Base-by-base conservation (phyloP, 2,113 vertebrate genomes). In the Seriola quinqueradiata region DNA sequence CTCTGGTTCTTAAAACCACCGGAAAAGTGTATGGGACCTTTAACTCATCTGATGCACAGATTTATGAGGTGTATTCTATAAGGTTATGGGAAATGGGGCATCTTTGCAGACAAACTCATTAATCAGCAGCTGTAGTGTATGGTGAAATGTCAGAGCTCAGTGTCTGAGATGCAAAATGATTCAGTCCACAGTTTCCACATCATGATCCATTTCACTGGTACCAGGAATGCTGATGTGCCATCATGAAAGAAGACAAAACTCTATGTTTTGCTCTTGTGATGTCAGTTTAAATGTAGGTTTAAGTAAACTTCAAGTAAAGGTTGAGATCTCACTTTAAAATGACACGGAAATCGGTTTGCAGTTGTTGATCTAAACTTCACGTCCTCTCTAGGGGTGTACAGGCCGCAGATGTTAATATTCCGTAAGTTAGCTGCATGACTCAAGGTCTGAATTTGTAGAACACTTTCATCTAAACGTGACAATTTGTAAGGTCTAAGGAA, bases 101-200 rank as follows among this genome's bases (percentile, higher is more conserved):
- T 70, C 38, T 34, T 40, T 16, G 44, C 19, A 73, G 58, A 77
- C 40, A 59, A 21, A 25, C 67, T 25, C 74, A 79, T 85, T 69
- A 64, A 79, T 85, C 73, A 64, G 21, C 44, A 66, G 34, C 17
- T 44, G 23, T 12, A 55, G 60, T 63, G 32, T 55, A 34, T 73
- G 34, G 57, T 50, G 32, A 38, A 46, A n/a, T 79, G 72, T 79
- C 55, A 70, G 54, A 13, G 40, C 34, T 65, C 61, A 40, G 0
- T 57, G 57, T 76, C 40, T 61, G 5, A 68, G 28, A 84, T 69
- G 58, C 16, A 38, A 64, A 81, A 77, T 61, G 65, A 87, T 46
- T 69, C 10, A 25, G 75, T 65, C 63, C 87, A 87, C 76, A 82
- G 63, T 59, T 60, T 72, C 54, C 14, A 7, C 79, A 58, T 76